Evolutionary conservation across 1,140 invertebrate genomes (phyloP).

Genomic region (Colletes gigas): DNA sequence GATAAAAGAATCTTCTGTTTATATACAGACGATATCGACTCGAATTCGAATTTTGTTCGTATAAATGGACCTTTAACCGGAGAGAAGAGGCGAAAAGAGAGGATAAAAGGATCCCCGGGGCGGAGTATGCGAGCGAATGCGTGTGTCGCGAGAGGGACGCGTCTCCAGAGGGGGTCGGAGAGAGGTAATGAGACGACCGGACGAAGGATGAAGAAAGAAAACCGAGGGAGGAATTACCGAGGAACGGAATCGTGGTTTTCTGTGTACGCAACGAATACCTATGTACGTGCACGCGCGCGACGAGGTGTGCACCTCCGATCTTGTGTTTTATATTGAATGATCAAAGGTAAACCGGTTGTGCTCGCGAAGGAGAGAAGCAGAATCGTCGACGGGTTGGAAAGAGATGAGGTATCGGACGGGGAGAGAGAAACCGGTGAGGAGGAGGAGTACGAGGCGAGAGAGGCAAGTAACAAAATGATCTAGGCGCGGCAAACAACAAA

Average conservation of each 20-base stretch:
- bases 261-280: slow-evolving; percentile 19
- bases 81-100: slow-evolving; percentile 1
- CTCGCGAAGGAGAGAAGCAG: slow-evolving; percentile 52
- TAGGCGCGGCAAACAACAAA: slow-evolving; percentile 72
- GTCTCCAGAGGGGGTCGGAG: background rate
- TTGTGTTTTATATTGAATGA: slow-evolving; percentile 75
- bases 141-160: slow-evolving; percentile 39
- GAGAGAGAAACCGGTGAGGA: slow-evolving; percentile 36
- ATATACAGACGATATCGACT: too few species aligned
- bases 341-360: slow-evolving; percentile 76
- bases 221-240: slow-evolving; percentile 40
- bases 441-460: slow-evolving; percentile 48
- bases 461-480: slow-evolving; percentile 67
- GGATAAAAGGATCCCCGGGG: background rate
- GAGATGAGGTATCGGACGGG: background rate
- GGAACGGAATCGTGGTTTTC: slow-evolving; percentile 38
- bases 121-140: slow-evolving; percentile 21
- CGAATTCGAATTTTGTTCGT: too few species aligned
- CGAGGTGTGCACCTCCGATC: slow-evolving; percentile 59
- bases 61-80: background rate
- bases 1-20: too few species aligned
- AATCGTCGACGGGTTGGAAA: slow-evolving; percentile 3
- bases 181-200: background rate
- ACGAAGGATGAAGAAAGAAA: background rate
- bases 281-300: slow-evolving; percentile 17